Base-by-base conservation (phyloP, 1,140 invertebrate species). In the Aphidius gifuensis region DNA sequence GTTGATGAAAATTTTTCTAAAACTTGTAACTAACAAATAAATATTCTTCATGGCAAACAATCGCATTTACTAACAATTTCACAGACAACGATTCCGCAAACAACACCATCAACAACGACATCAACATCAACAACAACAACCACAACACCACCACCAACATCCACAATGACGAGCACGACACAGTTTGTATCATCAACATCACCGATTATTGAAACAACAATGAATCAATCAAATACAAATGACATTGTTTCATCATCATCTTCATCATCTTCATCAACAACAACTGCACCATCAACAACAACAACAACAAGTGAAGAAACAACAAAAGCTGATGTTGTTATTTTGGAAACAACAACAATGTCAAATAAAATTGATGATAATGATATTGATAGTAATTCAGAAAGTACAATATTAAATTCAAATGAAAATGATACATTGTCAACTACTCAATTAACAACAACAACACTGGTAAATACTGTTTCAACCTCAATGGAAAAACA, bases 11-110 rank as follows among this genome's bases (percentile, higher is more conserved):
- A 23, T 54, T 39, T 9, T 16, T 11, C 11, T 42, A 7, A 39
- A 47, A 71, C 69, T 69, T 71, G 73, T 77, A 77, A 79, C 77
- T 81, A 80, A 80, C 76, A 60, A 72, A 9, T 46, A 46, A 8
- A 64, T 65, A 68, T 73, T 73, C 75, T 68, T 73, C 68, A 68
- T 71, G 69, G 66, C 69, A 66, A 71, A 80, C 72, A 32, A 74
- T 71, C 58, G 77, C 77, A 78, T 77, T 68, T 77, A 78, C 77
- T 80, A 79, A 81, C 79, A 69, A 78, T 80, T 76, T 77, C 76
- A 65, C 75, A 80, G 75, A 80, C 77, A 68, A 75, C 71, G 68
- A 68, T 68, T 64, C 64, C 66, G 61, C 65, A 69, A 67, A 71
- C 73, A 64, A 70, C 74, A 60, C 62, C 73, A 64, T 55, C 69